Evolutionary conservation across 1,140 invertebrate species (phyloP), one percentile per base, ranked within the genome.

Genomic region (Atta colombica): DNA sequence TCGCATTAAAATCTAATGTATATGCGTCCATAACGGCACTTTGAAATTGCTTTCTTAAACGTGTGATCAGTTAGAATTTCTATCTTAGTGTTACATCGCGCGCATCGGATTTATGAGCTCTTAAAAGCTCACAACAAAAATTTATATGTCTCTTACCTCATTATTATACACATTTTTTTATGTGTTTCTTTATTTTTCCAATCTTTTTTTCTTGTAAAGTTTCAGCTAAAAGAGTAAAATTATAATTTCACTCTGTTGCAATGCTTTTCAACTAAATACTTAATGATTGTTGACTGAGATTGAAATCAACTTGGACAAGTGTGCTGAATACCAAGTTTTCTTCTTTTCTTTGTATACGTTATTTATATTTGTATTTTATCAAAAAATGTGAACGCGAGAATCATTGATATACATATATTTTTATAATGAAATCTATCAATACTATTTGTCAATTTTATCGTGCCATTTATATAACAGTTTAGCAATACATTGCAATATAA

Each of bases 1-100:
- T 69, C n/a, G 63, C 31, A 28, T 25, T 69, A 80, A 80, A 31
- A 80, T 28, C n/a, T 69, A 80, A 68, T 80, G 63, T 53, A 68
- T 45, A 16, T 60, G 77, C 39, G 28, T 35, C n/a, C 25, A 31
- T 78, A 78, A 78, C 61, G 16, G 28, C 39, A 66, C 45, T 80
- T 80, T 39, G 35, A n/a, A 21, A 69, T 69, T 55, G 14, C 63
- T 69, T 69, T 55, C 58, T 69, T 21, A 69, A 69, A 80, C n/a
- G 2, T 68, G 45, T 28, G 14, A 39, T 55, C 14, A 80, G 2
- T 16, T 21, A 28, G 12, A 68, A 78, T 14, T 65, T 78, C 39
- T 25, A 55, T 60, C 16, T 55, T 16, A n/a, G 31, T 35, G 31
- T 35, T 35, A 49, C 25, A 45, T 25, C 58, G 58, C 14, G 39